These are phyloP conservation scores for Hippocampus guttulatus DNA, from an alignment of 2,113 vertebrate species.

Conservation along the genomic window DNA sequence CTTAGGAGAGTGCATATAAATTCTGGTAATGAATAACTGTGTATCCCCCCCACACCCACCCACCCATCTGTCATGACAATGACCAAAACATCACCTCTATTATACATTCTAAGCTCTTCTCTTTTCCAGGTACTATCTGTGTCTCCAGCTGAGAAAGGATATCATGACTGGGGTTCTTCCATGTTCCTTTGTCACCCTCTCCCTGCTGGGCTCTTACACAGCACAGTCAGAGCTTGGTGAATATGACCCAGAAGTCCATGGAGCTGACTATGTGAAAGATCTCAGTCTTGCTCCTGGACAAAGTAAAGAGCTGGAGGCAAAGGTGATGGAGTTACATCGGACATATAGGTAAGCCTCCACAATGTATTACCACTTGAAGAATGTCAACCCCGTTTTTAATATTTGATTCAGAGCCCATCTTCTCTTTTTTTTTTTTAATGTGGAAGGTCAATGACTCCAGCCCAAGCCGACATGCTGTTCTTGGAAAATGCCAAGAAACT, in stretches of 20 bases:
- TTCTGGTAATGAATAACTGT: not conserved
- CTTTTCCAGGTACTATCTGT: conserved; percentile 83
- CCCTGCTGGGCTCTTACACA: conserved; percentile 88
- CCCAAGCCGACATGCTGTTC: conserved; percentile 91
- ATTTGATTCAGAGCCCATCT: not conserved
- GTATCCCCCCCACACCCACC: too few species aligned
- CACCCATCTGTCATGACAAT: too few species aligned
- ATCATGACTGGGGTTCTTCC: conserved; percentile 83
- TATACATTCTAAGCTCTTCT: not conserved
- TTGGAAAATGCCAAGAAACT: conserved; percentile 95
- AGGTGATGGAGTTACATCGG: conserved; percentile 89
- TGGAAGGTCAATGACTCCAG: conserved; percentile 90
- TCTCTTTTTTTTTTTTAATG: conserved; percentile 19
- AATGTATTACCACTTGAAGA: not conserved
- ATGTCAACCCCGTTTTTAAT: not conserved
- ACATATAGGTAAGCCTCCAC: conserved; percentile 78
- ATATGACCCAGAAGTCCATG: conserved; percentile 85
- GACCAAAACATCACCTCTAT: too few species aligned
- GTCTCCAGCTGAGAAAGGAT: conserved; percentile 92
- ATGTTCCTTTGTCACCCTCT: conserved; percentile 91
- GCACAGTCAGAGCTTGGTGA: conserved; percentile 93
- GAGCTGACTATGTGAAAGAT: conserved; percentile 80
- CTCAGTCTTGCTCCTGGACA: conserved; percentile 88
- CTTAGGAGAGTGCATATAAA: not conserved
- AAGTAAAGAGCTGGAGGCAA: conserved; percentile 90